Base-by-base conservation (phyloP, 2,797 vertebrate genomes). In the Pipistrellus pipistrellus region DNA sequence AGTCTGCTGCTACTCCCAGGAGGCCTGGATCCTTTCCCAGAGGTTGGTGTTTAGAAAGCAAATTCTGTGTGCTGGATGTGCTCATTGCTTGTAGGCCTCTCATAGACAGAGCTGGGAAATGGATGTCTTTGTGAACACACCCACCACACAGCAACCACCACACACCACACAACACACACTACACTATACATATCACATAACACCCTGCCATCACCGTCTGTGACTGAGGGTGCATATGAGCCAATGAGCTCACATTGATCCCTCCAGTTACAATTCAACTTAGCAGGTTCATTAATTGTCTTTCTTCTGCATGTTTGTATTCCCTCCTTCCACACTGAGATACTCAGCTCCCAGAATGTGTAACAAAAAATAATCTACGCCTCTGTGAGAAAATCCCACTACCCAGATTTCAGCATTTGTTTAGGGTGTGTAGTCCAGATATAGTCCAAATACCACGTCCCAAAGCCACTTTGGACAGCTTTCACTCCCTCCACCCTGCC, bases 381-480 rank as follows among this genome's bases (percentile, higher is more conserved):
- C 30, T 48, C 41, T 69, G 14, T 48, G 69, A 55, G 25, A 27
- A 51, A 62, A 68, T 4, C 35, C 51, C 4, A 0, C 41, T 23
- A 14, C 8, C 25, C 1, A 14, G 81, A 62, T 20, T 15, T n/a
- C 35, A 11, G 21, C 4, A 5, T 17, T 3, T 8, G 21, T 51
- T 0, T 0, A 27, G 44, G 32, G 64, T 2, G 0, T 4, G 2
- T 2, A 4, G 62, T n/a, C 32, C 30, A 13, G 21, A 8, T 23
- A 6, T 2, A 4, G 14, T 18, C 88, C 8, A 23, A 10, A 14
- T 7, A 4, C 10, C 1, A 4, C 3, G 4, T n/a, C 51, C 41
- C 25, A 8, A 0, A 25, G 10, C 18, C 2, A 0, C n/a, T 1
- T 17, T 1, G 6, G 4, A 10, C 4, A 6, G n/a, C 0, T 35